phyloP scores from a whole-genome alignment of 2,888 invertebrate genomes.

The Agrochola litura region DNA sequence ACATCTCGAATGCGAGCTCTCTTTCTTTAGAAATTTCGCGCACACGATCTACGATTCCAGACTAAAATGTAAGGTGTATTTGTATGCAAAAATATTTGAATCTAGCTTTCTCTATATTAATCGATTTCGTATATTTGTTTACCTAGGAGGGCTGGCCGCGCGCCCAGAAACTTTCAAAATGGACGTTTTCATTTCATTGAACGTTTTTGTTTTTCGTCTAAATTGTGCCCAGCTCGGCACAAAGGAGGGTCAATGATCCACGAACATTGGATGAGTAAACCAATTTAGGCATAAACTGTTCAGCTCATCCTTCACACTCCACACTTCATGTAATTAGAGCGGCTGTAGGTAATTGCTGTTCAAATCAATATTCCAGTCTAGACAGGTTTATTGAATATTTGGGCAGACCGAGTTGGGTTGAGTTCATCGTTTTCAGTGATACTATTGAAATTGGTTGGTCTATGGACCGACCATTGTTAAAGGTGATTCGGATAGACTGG shows the following conservation, averaged over 20 bases:
- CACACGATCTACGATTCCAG: background rate
- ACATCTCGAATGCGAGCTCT: background rate
- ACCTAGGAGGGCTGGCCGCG: constrained; percentile 32
- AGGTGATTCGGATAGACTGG: background rate
- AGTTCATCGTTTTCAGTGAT: background rate
- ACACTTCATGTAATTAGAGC: constrained; percentile 55
- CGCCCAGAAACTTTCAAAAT: constrained; percentile 39
- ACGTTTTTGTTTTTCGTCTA: constrained; percentile 39
- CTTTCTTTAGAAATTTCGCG: background rate
- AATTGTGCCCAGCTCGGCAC: constrained; percentile 34
- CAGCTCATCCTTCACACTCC: constrained; percentile 46
- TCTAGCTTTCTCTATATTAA: constrained; percentile 11
- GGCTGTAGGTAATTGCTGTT: constrained; percentile 45
- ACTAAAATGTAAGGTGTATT: constrained; percentile 17
- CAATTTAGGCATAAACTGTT: constrained; percentile 51
- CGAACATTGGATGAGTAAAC: constrained; percentile 60
- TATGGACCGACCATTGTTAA: background rate
- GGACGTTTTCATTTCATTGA: constrained; percentile 9
- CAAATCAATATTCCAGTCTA: constrained; percentile 64
- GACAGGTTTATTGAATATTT: constrained; percentile 48
- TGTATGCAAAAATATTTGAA: background rate
- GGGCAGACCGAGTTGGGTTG: background rate
- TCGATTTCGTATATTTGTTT: constrained; percentile 27
- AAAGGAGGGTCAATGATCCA: constrained; percentile 59
- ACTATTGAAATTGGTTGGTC: background rate